phyloP scores from a whole-genome alignment of 2,797 vertebrate species.

The Acanthurus tractus region DNA sequence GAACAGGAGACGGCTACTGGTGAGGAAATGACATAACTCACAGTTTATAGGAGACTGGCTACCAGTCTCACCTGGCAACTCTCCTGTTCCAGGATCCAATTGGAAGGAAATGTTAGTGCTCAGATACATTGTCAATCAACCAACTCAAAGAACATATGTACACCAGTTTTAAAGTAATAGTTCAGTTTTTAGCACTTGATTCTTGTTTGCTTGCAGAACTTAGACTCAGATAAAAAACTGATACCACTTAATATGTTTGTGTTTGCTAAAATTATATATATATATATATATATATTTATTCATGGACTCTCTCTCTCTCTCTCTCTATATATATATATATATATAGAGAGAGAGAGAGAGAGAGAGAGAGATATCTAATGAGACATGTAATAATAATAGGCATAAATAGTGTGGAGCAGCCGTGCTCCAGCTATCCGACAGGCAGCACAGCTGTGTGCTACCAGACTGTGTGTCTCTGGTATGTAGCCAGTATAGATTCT shows the following conservation, averaged over 20 bases:
- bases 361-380: no score
- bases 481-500: slow-evolving; percentile 60
- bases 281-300: no score
- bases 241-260: neutral
- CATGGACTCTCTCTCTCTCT: no score
- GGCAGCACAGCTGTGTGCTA: slow-evolving; percentile 55
- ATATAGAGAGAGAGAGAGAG: no score
- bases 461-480: slow-evolving; percentile 68
- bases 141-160: neutral
- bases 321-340: no score
- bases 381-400: neutral
- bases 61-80: neutral
- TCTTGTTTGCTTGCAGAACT: neutral
- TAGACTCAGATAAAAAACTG: no score
- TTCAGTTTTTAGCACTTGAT: neutral
- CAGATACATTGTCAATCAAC: neutral
- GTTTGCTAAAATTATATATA: no score
- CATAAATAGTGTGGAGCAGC: neutral
- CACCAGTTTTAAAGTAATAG: neutral
- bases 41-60: slow-evolving; percentile 12
- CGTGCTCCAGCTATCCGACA: neutral
- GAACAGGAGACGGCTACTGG: slow-evolving; percentile 93
- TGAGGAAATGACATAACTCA: slow-evolving; percentile 84
- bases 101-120: slow-evolving; percentile 9
- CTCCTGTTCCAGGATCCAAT: neutral